phyloP scores from a whole-genome alignment of 2,113 vertebrate genomes.

The Pygoscelis adeliae region DNA sequence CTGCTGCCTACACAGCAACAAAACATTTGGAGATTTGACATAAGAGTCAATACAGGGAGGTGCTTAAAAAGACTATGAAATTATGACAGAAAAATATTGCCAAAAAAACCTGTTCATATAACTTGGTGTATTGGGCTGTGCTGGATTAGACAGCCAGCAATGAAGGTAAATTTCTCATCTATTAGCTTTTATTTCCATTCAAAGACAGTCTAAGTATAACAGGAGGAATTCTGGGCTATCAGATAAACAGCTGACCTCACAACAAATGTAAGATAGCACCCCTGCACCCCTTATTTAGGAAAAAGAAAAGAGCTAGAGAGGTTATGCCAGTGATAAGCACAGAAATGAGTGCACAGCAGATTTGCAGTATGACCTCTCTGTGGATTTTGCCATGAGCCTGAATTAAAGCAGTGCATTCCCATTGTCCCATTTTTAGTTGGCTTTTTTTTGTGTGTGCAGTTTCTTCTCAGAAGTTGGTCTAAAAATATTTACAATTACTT shows the following conservation, averaged over 20 bases:
- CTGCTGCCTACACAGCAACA: not conserved
- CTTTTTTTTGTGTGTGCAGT: not conserved
- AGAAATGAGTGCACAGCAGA: not conserved
- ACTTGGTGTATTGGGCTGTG: not conserved
- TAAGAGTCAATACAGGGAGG: not conserved
- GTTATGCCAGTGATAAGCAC: not conserved
- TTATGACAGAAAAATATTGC: not conserved
- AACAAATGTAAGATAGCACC: not conserved
- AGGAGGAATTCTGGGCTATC: not conserved
- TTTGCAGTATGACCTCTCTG: not conserved
- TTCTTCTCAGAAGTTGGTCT: not conserved
- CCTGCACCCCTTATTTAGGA: not conserved
- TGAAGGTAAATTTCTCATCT: not conserved
- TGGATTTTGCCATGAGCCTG: not conserved
- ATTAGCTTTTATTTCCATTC: not conserved
- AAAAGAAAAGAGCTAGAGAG: not conserved
- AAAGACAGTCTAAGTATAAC: not conserved
- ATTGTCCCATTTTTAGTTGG: not conserved
- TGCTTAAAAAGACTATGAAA: not conserved
- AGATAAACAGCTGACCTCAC: not conserved
- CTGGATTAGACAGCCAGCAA: not conserved
- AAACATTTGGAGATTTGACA: conserved; percentile 29
- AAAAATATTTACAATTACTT: not conserved
- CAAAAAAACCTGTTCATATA: not conserved
- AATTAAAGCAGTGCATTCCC: not conserved